Evolutionary conservation across 2,888 invertebrate genomes (phyloP).

Genomic region (Tetragonula carbonaria): DNA sequence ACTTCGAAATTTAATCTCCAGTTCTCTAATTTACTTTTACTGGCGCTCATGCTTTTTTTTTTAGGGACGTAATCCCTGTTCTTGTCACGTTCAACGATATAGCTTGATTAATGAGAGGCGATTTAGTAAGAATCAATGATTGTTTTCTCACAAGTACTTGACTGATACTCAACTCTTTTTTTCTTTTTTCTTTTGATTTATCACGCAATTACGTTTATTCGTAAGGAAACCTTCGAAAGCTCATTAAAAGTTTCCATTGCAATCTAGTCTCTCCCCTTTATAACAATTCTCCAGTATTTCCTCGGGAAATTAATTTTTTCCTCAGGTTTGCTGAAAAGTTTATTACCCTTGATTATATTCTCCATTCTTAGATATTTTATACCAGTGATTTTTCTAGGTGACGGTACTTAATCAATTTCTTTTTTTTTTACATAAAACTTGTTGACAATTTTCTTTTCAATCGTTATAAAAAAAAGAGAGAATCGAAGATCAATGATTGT

Average conservation of each 20-base stretch:
- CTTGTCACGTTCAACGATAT: not conserved
- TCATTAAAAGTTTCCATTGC: conserved; percentile 3
- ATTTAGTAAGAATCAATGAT: not conserved
- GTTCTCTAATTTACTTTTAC: conserved; percentile 13
- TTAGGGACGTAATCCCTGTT: not conserved
- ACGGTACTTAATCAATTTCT: no score
- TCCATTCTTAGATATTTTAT: not conserved
- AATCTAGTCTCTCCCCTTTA: not conserved
- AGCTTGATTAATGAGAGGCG: not conserved
- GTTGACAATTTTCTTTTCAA: no score
- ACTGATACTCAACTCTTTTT: not conserved
- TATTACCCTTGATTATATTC: no score
- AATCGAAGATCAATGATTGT: no score
- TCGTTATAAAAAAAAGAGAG: no score
- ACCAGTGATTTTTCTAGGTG: no score
- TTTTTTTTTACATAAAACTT: no score
- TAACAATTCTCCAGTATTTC: not conserved
- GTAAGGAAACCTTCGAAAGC: not conserved
- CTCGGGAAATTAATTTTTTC: not conserved
- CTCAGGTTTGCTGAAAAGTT: not conserved
- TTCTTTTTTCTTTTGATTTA: not conserved
- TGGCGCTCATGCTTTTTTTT: not conserved
- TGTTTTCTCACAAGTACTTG: not conserved
- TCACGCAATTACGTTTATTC: not conserved
- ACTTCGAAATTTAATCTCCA: conserved; percentile 6